Base-by-base conservation (phyloP, 2,797 vertebrate species). In the Darevskia nairensis region DNA sequence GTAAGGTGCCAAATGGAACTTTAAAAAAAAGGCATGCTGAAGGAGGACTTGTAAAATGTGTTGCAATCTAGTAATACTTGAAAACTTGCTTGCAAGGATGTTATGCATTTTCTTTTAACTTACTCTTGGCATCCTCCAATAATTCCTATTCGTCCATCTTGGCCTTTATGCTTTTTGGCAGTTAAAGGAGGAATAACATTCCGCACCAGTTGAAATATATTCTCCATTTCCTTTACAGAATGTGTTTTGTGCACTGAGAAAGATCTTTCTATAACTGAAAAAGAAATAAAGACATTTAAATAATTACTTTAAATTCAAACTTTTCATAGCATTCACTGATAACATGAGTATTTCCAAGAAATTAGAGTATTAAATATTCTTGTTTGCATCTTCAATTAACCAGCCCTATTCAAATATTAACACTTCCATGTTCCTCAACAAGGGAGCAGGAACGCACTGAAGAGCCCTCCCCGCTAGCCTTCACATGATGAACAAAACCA, bases 81-180 rank as follows among this genome's bases (percentile, higher is more conserved):
- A 66, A 61, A 17, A 66, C 32, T 75, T 66, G 11, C 39, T 75
- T 80, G 32, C 61, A 81, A 44, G 10, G 4, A 32, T 82, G 21
- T 64, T n/a, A 1, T 3, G 44, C 44, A 79, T 74, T 88, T 90
- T 13, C 82, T 2, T 86, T 88, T 35, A 82, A 98, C 98, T 96
- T 97, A 99, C 99, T 99, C 99, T 95, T 97, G 97, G 94, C 98
- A 99, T 95, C 99, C 99, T 90, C 99, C 99, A 66, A 99, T 95
- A 80, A 99, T 96, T 85, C 99, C 99, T 85, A 99, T 97, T 39
- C 98, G 97, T 82, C 99, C 99, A 46, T 98, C 98, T 93, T 99
- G 98, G 84, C 99, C 99, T 94, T 99, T 99, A 97, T 99, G 98
- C 91, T 98, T 99, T 94, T 97, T 98, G 81, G 97, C 95, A 0